Evolutionary conservation across 2,888 invertebrate genomes (phyloP), one percentile per base, ranked within the genome.

Genomic region (Ectobius pallidus): DNA sequence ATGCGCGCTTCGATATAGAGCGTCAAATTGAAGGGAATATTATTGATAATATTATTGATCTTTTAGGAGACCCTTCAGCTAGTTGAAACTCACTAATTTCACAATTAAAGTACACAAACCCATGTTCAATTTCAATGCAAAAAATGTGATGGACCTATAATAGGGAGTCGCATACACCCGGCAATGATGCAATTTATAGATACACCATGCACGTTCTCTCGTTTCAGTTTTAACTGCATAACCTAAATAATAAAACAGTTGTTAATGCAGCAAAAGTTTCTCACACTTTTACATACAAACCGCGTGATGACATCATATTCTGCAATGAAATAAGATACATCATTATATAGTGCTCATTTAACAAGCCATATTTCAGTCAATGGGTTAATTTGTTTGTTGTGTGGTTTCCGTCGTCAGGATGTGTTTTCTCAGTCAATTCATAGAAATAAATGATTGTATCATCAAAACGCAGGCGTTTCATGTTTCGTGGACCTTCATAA

Each of bases 281-380:
- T 58, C 58, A 58, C 58, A 27, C n/a, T n/a, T n/a, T n/a, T 7
- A 34, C 34, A 34, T 34, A 7, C 34, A 7, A 14, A 27, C 3
- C 27, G n/a, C 27, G 2, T 6, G 27, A 30, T 58, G 58, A 58
- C 30, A 16, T 58, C 58, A 58, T 58, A n/a, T 4, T 6, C 30
- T 30, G 58, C 30, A 30, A 30, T 58, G 58, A 58, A 58, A 58
- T 58, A 58, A 30, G 58, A 58, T 58, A 27, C 58, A 30, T 58
- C n/a, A 30, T 58, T 58, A 58, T 58, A 30, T 25, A n/a, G 58
- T 4, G 27, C n/a, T n/a, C 58, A 58, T 58, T 27, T 18, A 58
- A 30, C 30, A n/a, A 30, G 58, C 58, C n/a, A n/a, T 58, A 58
- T 25, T 58, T 58, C n/a, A n/a, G n/a, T 30, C 32, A 30, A 16